These are phyloP conservation scores for Nyctereutes procyonoides DNA, from an alignment of 2,113 vertebrate species.

Conservation along the genomic window DNA sequence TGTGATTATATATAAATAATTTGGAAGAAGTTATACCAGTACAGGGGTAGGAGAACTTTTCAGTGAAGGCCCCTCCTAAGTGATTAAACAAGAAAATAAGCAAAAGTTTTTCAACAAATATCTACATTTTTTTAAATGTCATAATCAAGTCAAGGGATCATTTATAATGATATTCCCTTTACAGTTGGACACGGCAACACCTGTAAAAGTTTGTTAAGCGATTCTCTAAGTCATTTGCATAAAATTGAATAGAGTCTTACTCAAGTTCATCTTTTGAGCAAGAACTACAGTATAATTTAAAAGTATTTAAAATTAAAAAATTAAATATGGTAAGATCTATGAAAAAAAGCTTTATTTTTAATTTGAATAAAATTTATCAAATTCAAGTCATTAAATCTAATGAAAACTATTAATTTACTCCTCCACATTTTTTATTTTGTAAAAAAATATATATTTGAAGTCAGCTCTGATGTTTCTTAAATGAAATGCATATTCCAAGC, in stretches of 20 bases:
- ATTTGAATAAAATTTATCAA: constrained; percentile 45
- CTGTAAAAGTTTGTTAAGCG: not conserved
- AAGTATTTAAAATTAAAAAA: constrained; percentile 40
- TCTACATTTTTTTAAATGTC: not conserved
- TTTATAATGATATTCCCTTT: not conserved
- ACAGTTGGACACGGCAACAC: not conserved
- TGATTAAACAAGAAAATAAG: not conserved
- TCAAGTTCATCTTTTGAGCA: not conserved
- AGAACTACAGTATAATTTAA: not conserved
- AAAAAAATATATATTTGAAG: not conserved
- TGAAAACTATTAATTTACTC: not conserved
- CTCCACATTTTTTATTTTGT: not conserved
- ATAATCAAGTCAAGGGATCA: not conserved
- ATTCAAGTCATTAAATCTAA: not conserved
- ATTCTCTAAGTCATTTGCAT: not conserved
- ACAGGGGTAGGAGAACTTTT: not conserved
- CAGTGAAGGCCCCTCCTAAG: not conserved
- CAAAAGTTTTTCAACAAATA: not conserved
- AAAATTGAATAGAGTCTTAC: not conserved
- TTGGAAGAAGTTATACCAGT: not conserved
- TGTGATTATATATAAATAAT: not conserved
- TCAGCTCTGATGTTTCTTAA: constrained; percentile 23
- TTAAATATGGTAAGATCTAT: constrained; percentile 19
- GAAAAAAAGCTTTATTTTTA: constrained; percentile 39
- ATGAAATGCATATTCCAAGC: not conserved